Percentiles rank a stretch among this genome's conserved stretches.
Conservation (phyloP, 92 coral and sea anemone genomes). For the Umimayanthus chanpuru region DNA sequence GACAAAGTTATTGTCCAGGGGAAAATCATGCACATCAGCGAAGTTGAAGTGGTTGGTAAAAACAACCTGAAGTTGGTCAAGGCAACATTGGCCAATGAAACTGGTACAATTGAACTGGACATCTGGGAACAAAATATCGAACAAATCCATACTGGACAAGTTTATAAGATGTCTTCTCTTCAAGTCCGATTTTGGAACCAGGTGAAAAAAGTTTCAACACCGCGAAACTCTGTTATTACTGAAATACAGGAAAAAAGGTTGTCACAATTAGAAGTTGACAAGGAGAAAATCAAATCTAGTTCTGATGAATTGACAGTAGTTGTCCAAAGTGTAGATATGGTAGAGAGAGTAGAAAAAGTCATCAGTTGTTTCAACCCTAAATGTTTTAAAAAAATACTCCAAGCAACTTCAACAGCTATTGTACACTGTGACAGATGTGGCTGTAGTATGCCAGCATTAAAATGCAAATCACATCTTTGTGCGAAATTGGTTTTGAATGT, state of each 20-base stretch:
- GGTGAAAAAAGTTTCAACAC: slow-evolving; percentile 8
- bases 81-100: slow-evolving; percentile 26
- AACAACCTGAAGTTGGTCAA: slow-evolving; percentile 12
- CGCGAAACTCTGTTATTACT: background rate
- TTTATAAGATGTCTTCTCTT: slow-evolving; percentile 28
- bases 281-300: slow-evolving; percentile 30
- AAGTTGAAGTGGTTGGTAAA: background rate
- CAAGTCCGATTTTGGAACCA: slow-evolving; percentile 32
- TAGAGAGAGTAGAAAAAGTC: slow-evolving; percentile 23
- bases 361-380: slow-evolving; percentile 21
- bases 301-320: slow-evolving; percentile 7
- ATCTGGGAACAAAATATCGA: slow-evolving; percentile 15
- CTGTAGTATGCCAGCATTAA: background rate
- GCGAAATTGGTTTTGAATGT: slow-evolving; percentile 17
- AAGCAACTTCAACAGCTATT: slow-evolving; percentile 17
- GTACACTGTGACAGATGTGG: slow-evolving; percentile 47
- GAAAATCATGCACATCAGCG: slow-evolving; percentile 37
- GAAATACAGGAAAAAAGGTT: slow-evolving; percentile 13
- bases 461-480: slow-evolving; percentile 39
- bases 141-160: slow-evolving; percentile 24
- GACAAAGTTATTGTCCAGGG: slow-evolving; percentile 13
- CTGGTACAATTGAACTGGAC: slow-evolving; percentile 30
- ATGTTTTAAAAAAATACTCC: slow-evolving; percentile 26
- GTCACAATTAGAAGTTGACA: background rate
- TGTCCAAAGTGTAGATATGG: slow-evolving; percentile 6